phyloP scores from a whole-genome alignment of 2,888 invertebrate genomes.

The Cheilosia vulpina region DNA sequence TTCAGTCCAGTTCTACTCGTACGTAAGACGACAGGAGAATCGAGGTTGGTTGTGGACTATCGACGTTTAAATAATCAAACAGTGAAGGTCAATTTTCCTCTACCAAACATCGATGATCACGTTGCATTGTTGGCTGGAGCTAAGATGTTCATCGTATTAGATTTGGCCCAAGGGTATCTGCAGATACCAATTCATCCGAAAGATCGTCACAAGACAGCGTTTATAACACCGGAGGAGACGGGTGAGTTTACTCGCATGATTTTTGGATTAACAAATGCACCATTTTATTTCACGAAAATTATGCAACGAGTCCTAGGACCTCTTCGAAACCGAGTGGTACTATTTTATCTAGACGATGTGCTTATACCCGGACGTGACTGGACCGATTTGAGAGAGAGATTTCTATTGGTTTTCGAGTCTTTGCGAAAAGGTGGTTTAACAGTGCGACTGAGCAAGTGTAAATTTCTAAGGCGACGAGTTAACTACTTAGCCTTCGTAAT shows the following conservation, averaged over 20 bases:
- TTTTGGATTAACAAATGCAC: conserved; percentile 35
- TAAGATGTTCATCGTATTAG: conserved; percentile 10
- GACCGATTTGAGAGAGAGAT: neutral
- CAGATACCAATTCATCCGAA: conserved; percentile 23
- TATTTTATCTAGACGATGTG: conserved; percentile 28
- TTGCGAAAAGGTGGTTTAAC: conserved; percentile 3
- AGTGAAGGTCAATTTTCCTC: neutral
- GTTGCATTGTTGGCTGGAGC: conserved; percentile 11
- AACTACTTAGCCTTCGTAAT: conserved; percentile 18
- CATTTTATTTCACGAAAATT: conserved; percentile 42
- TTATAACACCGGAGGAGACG: conserved; percentile 42
- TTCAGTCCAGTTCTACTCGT: neutral
- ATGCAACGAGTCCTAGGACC: conserved; percentile 20
- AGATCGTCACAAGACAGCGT: conserved; percentile 30
- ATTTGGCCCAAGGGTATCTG: conserved; percentile 31
- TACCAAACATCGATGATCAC: conserved; percentile 22
- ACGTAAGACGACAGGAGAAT: neutral
- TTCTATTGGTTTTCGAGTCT: conserved; percentile 3
- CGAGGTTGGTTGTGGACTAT: neutral
- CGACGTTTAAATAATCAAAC: neutral
- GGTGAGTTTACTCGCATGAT: conserved; percentile 40
- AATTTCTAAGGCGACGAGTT: conserved; percentile 8
- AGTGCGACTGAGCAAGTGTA: conserved; percentile 1
- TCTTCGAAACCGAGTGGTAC: conserved; percentile 11
- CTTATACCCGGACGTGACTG: conserved; percentile 25